Evolutionary conservation across 2,888 invertebrate genomes (phyloP).

Genomic region (Ametastegia equiseti): DNA sequence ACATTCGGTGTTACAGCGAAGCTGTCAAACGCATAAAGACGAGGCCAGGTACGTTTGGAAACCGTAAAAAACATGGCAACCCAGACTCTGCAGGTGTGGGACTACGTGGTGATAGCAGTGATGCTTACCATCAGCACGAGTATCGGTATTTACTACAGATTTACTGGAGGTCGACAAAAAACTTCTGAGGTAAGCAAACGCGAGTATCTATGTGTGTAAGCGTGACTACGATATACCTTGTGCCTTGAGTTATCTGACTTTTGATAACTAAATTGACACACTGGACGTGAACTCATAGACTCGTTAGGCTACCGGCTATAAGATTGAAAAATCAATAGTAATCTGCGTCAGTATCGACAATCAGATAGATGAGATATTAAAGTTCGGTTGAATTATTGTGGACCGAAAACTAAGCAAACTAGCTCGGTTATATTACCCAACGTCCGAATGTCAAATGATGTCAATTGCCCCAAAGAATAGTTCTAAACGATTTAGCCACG

Average conservation of each 20-base stretch:
- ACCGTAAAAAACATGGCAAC: constrained; percentile 69
- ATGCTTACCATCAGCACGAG: constrained; percentile 84
- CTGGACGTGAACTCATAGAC: not conserved
- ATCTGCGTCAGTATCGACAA: not conserved
- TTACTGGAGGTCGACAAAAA: constrained; percentile 89
- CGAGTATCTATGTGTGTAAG: not conserved
- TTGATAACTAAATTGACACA: not conserved
- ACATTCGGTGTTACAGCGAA: not conserved
- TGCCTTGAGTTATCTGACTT: not conserved
- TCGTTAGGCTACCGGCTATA: not conserved
- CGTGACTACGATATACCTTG: not conserved
- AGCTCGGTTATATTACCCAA: no score
- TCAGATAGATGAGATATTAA: not conserved
- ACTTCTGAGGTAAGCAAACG: constrained; percentile 83
- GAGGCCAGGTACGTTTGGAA: not conserved
- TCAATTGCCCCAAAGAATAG: not conserved
- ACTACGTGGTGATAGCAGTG: constrained; percentile 85
- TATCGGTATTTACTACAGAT: constrained; percentile 90
- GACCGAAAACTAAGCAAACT: not conserved
- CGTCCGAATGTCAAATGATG: not conserved
- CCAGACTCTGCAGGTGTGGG: constrained; percentile 81
- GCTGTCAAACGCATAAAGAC: not conserved
- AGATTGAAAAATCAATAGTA: no score
- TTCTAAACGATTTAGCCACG: not conserved
- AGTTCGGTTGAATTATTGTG: not conserved